Conservation (phyloP, 2,888 invertebrate species). For the Euplexia lucipara region DNA sequence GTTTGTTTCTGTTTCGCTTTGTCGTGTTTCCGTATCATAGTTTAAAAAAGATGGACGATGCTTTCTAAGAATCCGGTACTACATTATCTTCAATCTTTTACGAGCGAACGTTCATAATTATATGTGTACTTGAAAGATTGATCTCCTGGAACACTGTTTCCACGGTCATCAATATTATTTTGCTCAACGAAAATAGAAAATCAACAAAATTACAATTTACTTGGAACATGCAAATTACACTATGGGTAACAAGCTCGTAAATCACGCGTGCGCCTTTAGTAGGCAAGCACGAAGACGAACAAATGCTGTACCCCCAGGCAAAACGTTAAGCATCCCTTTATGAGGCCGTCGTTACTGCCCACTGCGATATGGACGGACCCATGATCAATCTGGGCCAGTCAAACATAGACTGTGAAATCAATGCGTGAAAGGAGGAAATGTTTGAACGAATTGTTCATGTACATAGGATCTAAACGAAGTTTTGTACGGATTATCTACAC, state of each 20-base stretch:
- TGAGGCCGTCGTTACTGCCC: conserved; percentile 58
- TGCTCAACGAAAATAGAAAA: conserved; percentile 67
- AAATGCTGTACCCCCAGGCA: conserved; percentile 65
- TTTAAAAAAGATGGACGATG: conserved; percentile 40
- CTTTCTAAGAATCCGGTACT: conserved; percentile 43
- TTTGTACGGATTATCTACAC: too few relatives aligned
- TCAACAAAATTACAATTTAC: conserved; percentile 71
- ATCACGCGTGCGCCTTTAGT: conserved; percentile 67
- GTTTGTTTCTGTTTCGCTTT: conserved; percentile 52
- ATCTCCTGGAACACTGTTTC: conserved; percentile 50
- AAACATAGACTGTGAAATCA: conserved; percentile 11
- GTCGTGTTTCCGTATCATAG: conserved; percentile 45
- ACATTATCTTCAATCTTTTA: conserved; percentile 49
- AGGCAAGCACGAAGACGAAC: conserved; percentile 68
- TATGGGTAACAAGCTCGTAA: conserved; percentile 69
- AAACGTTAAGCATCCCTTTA: conserved; percentile 64
- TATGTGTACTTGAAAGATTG: conserved; percentile 47
- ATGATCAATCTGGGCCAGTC: conserved; percentile 29
- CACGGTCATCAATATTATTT: conserved; percentile 59
- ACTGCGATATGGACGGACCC: conserved; percentile 53
- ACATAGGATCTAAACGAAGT: conserved; percentile 1
- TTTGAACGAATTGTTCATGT: conserved; percentile 8
- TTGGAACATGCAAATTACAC: conserved; percentile 72
- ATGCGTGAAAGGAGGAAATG: conserved; percentile 22
- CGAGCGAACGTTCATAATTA: conserved; percentile 36